Evolutionary conservation across 2,797 vertebrate species (phyloP), one percentile per base, ranked within the genome.

Genomic region (Brotula barbata): DNA sequence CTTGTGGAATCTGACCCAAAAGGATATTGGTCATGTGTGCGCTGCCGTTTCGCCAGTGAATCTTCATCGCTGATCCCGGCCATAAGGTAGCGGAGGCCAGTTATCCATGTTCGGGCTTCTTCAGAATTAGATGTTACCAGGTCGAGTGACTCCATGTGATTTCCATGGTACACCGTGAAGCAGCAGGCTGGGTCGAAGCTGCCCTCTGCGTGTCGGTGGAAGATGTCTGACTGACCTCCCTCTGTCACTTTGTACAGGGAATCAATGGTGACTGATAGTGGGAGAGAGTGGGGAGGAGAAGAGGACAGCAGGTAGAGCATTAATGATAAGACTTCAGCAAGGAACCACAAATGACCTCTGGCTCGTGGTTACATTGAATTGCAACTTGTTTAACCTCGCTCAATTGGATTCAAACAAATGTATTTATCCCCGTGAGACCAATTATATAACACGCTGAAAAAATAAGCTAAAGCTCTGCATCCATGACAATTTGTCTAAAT

Each of bases 1-100:
- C 31, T 7, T 33, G 2, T 33, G 6, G 9, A 33, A 33, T 10
- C 31, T 9, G 11, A 7, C 6, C 9, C 6, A 33, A 73, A 89
- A 97, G 95, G 97, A 99, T 99, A 99, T 97, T 99, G 95, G 73
- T 98, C 90, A 0, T 98, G 97, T 0, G 95, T 97, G 0, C 96
- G 91, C 78, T 98, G 95, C 51, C 96, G 89, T 75, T 93, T 98
- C 34, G 94, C 94, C 1, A 99, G 91, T 0, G 96, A 98, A 81
- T 98, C 97, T 82, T 99, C 97, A 3, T 98, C 95, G 0, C 96
- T 98, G 85, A 99, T 99, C 31, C 97, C 97, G 0, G 97, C 96
- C 97, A 99, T 94, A 64, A 99, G 84, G 68, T 98, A 98, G 59
- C 95, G 93, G 44, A 99, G 93, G 17, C 97, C 97, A 0, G 97